A percentile compares a stretch with the other conserved stretches of the same genome.
phyloP scores from a whole-genome alignment of 2,113 vertebrate species.

The Pterocles burchelli region DNA sequence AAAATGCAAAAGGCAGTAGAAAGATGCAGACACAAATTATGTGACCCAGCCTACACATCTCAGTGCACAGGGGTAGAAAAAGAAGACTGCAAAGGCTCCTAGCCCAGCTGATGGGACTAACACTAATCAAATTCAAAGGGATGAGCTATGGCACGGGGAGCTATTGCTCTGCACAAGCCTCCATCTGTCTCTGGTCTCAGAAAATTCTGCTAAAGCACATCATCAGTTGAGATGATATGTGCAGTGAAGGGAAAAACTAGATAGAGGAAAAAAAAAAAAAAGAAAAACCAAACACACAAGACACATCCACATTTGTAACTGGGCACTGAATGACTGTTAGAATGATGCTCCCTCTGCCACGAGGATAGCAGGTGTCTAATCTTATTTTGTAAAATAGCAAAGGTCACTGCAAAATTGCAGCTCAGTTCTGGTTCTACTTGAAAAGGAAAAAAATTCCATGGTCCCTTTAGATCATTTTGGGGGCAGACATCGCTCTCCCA shows the following conservation, averaged over 20 bases:
- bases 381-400: not conserved
- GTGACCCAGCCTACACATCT: not conserved
- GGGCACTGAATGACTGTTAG: not conserved
- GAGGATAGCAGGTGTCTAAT: not conserved
- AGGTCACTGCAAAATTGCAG: not conserved
- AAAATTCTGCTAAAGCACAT: not conserved
- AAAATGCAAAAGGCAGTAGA: not conserved
- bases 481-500: not conserved
- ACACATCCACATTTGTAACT: not conserved
- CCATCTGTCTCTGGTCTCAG: not conserved
- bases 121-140: not conserved
- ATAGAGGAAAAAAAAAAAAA: too few species aligned
- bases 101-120: not conserved
- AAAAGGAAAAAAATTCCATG: not conserved
- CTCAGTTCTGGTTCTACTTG: not conserved
- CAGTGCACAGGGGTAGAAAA: not conserved
- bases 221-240: not conserved
- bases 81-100: not conserved
- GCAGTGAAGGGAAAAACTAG: not conserved
- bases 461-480: not conserved
- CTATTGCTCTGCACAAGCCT: not conserved
- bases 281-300: accelerated
- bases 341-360: not conserved
- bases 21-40: not conserved
- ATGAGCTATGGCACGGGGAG: not conserved